phyloP scores from a whole-genome alignment of 1,140 invertebrate genomes.

The Drosophila funebris region DNA sequence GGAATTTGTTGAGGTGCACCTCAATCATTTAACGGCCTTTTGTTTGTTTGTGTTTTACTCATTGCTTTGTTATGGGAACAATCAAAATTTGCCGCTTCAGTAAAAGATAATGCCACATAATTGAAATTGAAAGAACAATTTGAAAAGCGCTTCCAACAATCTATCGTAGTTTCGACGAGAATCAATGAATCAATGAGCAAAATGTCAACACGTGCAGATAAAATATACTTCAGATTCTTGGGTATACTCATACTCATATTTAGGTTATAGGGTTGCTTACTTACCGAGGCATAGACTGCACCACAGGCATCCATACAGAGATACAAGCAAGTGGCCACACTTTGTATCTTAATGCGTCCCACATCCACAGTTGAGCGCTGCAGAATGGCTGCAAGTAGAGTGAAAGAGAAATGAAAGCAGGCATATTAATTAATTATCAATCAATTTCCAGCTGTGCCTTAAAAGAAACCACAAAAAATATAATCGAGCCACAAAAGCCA shows the following conservation, averaged over 20 bases:
- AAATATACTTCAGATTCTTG: not conserved
- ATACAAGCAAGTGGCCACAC: conserved; percentile 91
- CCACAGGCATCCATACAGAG: conserved; percentile 94
- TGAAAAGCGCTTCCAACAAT: conserved; percentile 3
- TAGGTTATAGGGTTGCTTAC: conserved; percentile 79
- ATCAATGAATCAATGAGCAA: not conserved
- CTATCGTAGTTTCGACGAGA: not conserved
- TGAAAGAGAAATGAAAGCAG: conserved; percentile 62
- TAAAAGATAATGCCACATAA: conserved; percentile 32
- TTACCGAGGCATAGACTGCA: conserved; percentile 92
- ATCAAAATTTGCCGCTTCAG: conserved; percentile 44
- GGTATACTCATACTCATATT: not conserved
- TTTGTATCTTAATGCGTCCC: conserved; percentile 92
- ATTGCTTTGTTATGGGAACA: conserved; percentile 35
- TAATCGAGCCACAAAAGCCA: conserved; percentile 31
- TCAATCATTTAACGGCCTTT: conserved; percentile 65
- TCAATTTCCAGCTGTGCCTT: conserved; percentile 41
- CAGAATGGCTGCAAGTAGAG: conserved; percentile 89
- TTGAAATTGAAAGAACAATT: conserved; percentile 27
- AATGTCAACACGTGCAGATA: conserved; percentile 1
- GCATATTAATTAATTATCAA: conserved; percentile 72
- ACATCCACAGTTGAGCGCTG: conserved; percentile 90
- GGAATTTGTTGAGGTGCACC: conserved; percentile 50
- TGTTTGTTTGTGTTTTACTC: conserved; percentile 49
- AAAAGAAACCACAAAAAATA: not conserved